Conservation (phyloP, 2,888 invertebrate species). For the Scaptomyza cyrtandrae region DNA sequence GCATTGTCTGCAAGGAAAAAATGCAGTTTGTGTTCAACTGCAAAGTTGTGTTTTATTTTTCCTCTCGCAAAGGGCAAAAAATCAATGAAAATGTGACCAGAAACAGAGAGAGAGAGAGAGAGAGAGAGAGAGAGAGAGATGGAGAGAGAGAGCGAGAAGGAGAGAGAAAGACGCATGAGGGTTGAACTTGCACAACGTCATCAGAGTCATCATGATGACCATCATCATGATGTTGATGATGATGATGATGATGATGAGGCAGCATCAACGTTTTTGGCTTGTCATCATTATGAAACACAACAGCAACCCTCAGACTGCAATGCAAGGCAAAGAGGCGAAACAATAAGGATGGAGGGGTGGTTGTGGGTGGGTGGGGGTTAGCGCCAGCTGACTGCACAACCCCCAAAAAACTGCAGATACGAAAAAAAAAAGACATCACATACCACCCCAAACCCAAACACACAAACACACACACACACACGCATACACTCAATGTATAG, state of each 20-base stretch:
- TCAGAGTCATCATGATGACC: conserved; percentile 32
- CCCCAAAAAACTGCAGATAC: conserved; percentile 67
- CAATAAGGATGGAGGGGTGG: not conserved
- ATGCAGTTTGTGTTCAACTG: conserved; percentile 69
- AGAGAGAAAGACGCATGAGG: conserved; percentile 43
- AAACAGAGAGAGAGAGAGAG: not conserved
- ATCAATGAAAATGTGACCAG: conserved; percentile 67
- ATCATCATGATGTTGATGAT: conserved; percentile 26
- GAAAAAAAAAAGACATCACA: conserved; percentile 53
- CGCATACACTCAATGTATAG: not conserved
- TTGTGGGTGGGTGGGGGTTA: not conserved
- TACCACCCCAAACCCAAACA: conserved; percentile 14
- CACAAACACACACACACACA: conserved; percentile 21
- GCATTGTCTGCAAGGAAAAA: conserved; percentile 74
- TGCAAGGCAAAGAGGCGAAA: conserved; percentile 24
- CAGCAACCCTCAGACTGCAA: conserved; percentile 67
- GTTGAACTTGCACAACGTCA: conserved; percentile 68
- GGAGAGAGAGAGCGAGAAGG: not conserved
- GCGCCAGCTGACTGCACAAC: conserved; percentile 70
- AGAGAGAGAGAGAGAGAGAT: not conserved
- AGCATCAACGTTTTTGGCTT: conserved; percentile 63
- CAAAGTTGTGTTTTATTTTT: conserved; percentile 58
- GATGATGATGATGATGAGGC: conserved; percentile 33
- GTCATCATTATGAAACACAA: conserved; percentile 76
- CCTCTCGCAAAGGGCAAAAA: conserved; percentile 54